Evolutionary conservation across 2,113 vertebrate genomes (phyloP), one percentile per base, ranked within the genome.

Genomic region (Pterocles burchelli): DNA sequence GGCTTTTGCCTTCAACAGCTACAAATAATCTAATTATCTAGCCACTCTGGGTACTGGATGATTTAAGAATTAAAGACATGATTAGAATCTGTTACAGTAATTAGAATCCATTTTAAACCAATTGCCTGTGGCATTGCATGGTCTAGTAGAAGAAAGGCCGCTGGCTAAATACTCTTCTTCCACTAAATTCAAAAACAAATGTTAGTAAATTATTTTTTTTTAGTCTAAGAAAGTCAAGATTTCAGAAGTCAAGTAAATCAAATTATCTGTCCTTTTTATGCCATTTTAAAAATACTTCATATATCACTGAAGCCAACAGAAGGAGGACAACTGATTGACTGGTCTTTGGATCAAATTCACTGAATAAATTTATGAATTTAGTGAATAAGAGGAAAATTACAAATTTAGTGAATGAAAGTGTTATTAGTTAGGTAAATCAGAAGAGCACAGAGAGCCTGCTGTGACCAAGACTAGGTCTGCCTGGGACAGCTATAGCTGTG

Each of bases 31-130:
- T 93, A 93, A 97, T 96, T 96, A 92, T 82, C 45, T 58, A 81
- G 66, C 80, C 92, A 82, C 61, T 89, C 65, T 54, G 68, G 59
- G 21, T 87, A 81, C 79, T 76, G 90, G 76, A 78, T 94, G 95
- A 96, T 94, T 96, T 94, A 95, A 96, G 93, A 96, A 96, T 96
- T 93, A 94, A 96, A 96, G 90, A 87, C 83, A 93, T 0, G 2
- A 89, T 96, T 95, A 96, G 92, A 96, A 96, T 96, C 85, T 79
- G 96, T 97, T 96, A 90, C 80, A 92, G 92, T 94, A 96, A 94
- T 96, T 95, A 95, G 76, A 92, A 96, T 96, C 79, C 70, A 61
- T 96, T 95, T 94, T 89, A 96, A 96, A 94, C 73, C 88, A 96
- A 93, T 87, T 96, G 96, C 95, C 93, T 88, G 62, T 89, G 85